These are phyloP conservation scores for Hemibates koningsi DNA, from an alignment of 2,113 vertebrate species.

Conservation along the genomic window DNA sequence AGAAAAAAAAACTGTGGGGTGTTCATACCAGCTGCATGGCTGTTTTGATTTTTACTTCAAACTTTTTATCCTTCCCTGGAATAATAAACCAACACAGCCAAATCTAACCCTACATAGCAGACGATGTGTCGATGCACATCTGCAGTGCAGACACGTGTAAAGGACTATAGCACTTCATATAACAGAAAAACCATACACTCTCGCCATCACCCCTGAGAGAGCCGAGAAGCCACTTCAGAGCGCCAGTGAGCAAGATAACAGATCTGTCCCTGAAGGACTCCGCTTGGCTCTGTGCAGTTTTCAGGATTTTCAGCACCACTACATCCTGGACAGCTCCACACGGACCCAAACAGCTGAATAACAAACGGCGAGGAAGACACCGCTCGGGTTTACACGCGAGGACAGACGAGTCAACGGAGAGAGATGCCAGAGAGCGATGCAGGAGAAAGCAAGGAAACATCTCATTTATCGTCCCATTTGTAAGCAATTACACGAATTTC, in stretches of 20 bases:
- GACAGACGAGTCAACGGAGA: neutral
- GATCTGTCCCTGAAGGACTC: conserved; percentile 23
- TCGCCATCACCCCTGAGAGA: neutral
- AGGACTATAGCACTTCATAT: conserved; percentile 1
- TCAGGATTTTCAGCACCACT: conserved; percentile 42
- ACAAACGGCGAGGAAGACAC: neutral
- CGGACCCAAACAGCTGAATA: neutral
- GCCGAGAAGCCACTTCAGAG: conserved; percentile 23
- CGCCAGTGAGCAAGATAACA: conserved; percentile 11
- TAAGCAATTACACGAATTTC: neutral
- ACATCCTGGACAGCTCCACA: conserved; percentile 32
- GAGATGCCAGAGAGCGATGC: neutral
- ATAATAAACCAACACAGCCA: neutral
- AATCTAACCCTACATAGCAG: neutral
- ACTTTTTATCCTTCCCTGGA: neutral
- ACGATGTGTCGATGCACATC: neutral
- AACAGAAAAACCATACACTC: neutral
- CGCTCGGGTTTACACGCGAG: neutral
- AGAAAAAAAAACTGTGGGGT: neutral
- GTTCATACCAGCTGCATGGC: neutral
- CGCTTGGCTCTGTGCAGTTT: neutral
- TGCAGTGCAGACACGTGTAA: neutral
- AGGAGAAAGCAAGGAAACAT: neutral
- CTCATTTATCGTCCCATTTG: neutral
- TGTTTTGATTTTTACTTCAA: neutral